Evolutionary conservation across 2,888 invertebrate genomes (phyloP), one percentile per base, ranked within the genome.

Genomic region (Pachycephus smyrnensis): DNA sequence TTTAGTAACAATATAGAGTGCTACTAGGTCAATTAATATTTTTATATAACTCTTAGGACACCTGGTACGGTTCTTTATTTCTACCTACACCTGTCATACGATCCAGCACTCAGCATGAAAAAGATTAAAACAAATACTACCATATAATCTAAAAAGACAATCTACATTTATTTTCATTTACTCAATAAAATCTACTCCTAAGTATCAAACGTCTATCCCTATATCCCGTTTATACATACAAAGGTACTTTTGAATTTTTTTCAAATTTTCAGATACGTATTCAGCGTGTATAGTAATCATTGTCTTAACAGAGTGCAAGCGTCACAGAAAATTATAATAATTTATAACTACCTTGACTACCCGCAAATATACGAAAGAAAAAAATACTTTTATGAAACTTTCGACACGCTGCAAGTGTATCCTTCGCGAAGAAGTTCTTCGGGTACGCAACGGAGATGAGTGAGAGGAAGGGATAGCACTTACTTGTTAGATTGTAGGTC

Each of bases 401-500:
- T 55, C 55, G 55, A 55, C 23, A 55, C 55, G 55, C 23, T 55
- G 23, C 55, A 55, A 55, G 55, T 55, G 55, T 55, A 55, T 55
- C 55, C 23, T 55, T 55, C 23, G 23, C 35, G 55, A 23, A 23
- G 55, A 55, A 55, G 55, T 55, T 55, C 55, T 23, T 55, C 23
- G 55, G 55, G 55, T 23, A 55, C 55, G 55, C 55, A 55, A 55
- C 55, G 23, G 55, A 55, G 55, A 55, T 55, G 55, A 55, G 55
- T 55, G 81, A 73, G 79, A 83, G 83, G 84, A 84, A 83, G 83
- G 85, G 84, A 82, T 79, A 83, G 80, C 77, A 79, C 80, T 75
- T 77, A 68, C 75, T 77, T 82, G 82, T 82, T 85, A 85, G 88
- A 90, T 90, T 90, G 90, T 90, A 90, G 90, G 90, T 90, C 90